Evolutionary conservation across 2,113 vertebrate species (phyloP), one percentile per base, ranked within the genome.

Genomic region (Cromileptes altivelis): DNA sequence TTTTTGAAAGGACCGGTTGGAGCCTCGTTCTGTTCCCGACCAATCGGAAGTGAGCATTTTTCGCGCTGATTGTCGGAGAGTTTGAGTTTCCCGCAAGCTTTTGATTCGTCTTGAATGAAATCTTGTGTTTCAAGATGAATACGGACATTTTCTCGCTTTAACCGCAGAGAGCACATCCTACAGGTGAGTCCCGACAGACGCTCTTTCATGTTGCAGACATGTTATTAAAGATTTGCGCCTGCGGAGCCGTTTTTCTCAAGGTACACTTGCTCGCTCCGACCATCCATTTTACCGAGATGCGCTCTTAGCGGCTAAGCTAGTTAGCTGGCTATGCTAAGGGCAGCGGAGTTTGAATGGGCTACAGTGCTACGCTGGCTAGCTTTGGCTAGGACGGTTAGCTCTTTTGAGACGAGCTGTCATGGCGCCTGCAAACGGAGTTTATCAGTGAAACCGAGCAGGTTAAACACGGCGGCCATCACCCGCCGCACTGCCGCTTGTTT

Each of bases 11-110:
- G 94, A 94, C 95, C 95, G 96, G 95, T 95, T 95, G 93, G 91
- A 94, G 91, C 89, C 90, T 93, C 88, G 85, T 82, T 88, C 90
- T 45, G 90, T 91, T 92, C 83, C 80, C 94, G 94, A 85, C 97
- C 97, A 98, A 98, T 98, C 96, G 95, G 95, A 95, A 95, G 90
- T 94, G 88, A 94, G 95, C 94, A 96, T 97, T 98, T 97, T 98
- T 98, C 96, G 97, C 97, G 97, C 97, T 98, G 97, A 96, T 97
- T 84, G 94, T 90, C 94, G 90, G 87, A 92, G 84, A 92, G 94
- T 94, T 95, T 95, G 94, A 95, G 94, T 94, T 95, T 93, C 95
- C 94, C 94, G 94, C 95, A 94, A 95, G 94, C 94, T 89, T 78
- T 90, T 86, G 84, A 86, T 70, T 93, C 87, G 87, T 81, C 83